These are phyloP conservation scores for Tethea ocularis DNA, from an alignment of 2,888 invertebrate species.

Conservation along the genomic window DNA sequence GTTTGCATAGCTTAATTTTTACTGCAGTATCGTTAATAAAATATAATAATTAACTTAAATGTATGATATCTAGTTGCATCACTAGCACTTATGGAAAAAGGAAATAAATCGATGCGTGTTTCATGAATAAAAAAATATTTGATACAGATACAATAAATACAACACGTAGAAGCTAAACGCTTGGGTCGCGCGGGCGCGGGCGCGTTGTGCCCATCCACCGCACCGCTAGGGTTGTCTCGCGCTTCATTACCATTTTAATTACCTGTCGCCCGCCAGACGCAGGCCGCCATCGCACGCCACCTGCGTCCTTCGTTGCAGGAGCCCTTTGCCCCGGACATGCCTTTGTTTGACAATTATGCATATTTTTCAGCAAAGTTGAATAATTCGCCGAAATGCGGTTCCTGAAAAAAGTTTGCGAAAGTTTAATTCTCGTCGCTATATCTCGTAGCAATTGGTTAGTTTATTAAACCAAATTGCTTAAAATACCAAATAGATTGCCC, in stretches of 20 bases:
- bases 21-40: too few species aligned
- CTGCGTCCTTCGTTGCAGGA: slow-evolving; percentile 40
- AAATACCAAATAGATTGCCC: neutral
- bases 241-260: slow-evolving; percentile 80
- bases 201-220: slow-evolving; percentile 11
- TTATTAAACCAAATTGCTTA: neutral
- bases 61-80: neutral
- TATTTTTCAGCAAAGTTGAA: slow-evolving; percentile 38
- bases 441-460: neutral
- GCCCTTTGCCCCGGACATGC: slow-evolving; percentile 33
- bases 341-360: slow-evolving; percentile 52
- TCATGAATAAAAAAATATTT: neutral
- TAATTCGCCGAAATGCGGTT: neutral
- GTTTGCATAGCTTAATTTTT: too few species aligned
- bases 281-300: slow-evolving; percentile 37
- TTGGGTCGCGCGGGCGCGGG: neutral
- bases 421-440: neutral
- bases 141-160: slow-evolving; percentile 4
- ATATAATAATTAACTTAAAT: neutral
- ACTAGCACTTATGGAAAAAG: neutral
- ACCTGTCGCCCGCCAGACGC: slow-evolving; percentile 60
- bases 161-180: slow-evolving; percentile 2
- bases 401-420: neutral
- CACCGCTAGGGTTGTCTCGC: slow-evolving; percentile 37
- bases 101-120: neutral